Base-by-base conservation (phyloP, 2,113 vertebrate genomes). In the Hemibagrus wyckioides region DNA sequence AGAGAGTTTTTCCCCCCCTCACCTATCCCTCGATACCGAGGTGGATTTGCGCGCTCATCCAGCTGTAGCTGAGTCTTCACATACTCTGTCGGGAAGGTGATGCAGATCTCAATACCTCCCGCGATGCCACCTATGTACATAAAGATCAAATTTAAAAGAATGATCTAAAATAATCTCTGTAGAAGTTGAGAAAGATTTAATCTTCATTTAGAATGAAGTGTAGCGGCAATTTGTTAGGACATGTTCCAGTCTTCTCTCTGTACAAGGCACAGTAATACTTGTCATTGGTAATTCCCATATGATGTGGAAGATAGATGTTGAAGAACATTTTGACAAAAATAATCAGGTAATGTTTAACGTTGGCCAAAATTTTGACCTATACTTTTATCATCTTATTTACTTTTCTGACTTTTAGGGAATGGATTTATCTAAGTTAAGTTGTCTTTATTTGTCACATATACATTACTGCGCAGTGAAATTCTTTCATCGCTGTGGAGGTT, bases 41-140 rank as follows among this genome's bases (percentile, higher is more conserved):
- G 94, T 0, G 94, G 94, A 54, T 94, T 95, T 83, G 93, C 94
- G 80, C 92, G 82, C 87, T 94, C 94, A 6, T 96, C 95, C 23
- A 96, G 91, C 89, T 96, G 95, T 57, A 96, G 92, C 89, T 96
- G 94, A 33, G 94, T 95, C 92, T 96, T 96, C 21, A 96, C 95
- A 52, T 96, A 97, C 85, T 97, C 95, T 73, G 96, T 96, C 8
- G 95, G 94, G 87, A 96, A 96, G 54, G 94, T 96, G 92, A 96
- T 94, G 28, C 92, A 95, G 88, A 96, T 94, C 89, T 95, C 94
- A 84, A 94, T 95, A 30, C 94, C 94, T 73, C 94, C 94, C 23
- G 96, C 95, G 9, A 95, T 94, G 15, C 95, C 94, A 91, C 94
- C 94, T 95, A 76, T 28, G 61, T 14, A 83, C 36, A 86, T 33